Evolutionary conservation across 2,797 vertebrate genomes (phyloP).

Genomic region (Lithobates sylvaticus): DNA sequence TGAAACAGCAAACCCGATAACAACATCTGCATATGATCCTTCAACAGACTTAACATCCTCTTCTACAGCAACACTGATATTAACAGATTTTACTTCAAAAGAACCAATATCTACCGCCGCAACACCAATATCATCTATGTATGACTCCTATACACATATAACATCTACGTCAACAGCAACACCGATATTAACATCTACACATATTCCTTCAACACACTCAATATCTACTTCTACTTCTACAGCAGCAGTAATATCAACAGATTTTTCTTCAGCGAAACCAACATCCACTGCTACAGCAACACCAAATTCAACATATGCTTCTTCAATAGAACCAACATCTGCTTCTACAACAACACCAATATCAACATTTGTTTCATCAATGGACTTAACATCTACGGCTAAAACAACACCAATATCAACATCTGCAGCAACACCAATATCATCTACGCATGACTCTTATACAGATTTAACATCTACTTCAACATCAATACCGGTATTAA

Average conservation of each 20-base stretch:
- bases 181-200: background rate
- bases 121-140: no score
- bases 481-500: no score
- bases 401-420: no score
- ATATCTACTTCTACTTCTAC: background rate
- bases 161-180: background rate
- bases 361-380: background rate
- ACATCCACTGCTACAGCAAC: background rate
- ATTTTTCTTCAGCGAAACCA: background rate
- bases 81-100: background rate
- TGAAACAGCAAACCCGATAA: no score
- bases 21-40: no score
- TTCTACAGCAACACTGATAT: background rate
- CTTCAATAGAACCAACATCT: background rate
- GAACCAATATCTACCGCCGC: background rate
- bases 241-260: background rate
- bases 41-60: background rate
- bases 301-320: background rate
- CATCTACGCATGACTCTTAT: background rate
- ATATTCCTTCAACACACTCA: no score
- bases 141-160: no score
- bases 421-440: background rate
- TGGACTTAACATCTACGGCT: background rate
- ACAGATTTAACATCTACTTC: no score
- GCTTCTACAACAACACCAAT: background rate